Base-by-base conservation (phyloP, 1,140 invertebrate species). In the Dendroctonus ponderosae region DNA sequence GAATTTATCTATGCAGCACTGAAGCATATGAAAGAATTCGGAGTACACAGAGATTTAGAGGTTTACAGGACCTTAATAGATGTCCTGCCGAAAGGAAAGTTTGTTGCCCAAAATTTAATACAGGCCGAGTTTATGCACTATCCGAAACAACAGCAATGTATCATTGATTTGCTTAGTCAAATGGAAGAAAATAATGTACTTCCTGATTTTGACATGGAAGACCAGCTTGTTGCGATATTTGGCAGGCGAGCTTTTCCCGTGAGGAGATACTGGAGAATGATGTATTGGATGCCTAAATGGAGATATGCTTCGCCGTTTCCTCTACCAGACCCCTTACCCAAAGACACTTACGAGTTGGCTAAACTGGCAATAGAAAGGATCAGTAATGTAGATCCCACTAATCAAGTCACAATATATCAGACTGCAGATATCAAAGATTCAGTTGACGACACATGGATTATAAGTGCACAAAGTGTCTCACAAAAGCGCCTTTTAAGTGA, bases 211-310 rank as follows among this genome's bases (percentile, higher is more conserved):
- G 94, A 98, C 79, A 86, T 94, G 78, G 88, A 95, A 73, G 80
- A 85, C 62, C 89, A 96, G 72, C 77, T 99, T 0, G 68, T 89
- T 7, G 91, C 90, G 74, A 86, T 89, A 46, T 99, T 98, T 83
- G 96, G 96, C 0, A 80, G 82, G 62, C 81, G 87, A 72, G 88
- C 88, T 8, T 85, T 87, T 76, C 91, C 92, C 0, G 77, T 94
- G 9, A 81, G 91, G 65, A 97, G 96, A 77, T 92, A 87, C 75
- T 89, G 88, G 82, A 83, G 94, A 51, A 96, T 98, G 91, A 87
- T 94, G 83, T 99, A 99, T 76, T 99, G 97, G 97, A 91, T 97
- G 89, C 95, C 96, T 5, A 99, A 99, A 79, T 94, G 99, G 74
- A 92, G 89, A 75, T 89, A 98, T 78, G 77, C 90, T 0, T 94